Evolutionary conservation across 2,888 invertebrate genomes (phyloP).

Genomic region (Silvanus unidentatus): DNA sequence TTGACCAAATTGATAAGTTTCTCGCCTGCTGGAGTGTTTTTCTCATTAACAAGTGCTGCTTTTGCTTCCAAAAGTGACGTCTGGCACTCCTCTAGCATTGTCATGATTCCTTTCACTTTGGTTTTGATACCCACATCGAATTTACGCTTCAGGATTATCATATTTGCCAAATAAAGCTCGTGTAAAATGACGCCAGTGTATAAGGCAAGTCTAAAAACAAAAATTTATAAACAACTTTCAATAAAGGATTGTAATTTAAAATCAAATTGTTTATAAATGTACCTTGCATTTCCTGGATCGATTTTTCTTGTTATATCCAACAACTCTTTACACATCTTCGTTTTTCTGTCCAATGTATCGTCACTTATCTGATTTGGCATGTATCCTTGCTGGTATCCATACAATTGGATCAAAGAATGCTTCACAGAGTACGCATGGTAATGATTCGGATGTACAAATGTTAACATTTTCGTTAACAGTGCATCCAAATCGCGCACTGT

Average conservation of each 20-base stretch:
- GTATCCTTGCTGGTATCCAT: slow-evolving; percentile 63
- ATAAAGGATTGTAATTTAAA: not conserved
- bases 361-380: slow-evolving; percentile 50
- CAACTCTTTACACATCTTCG: slow-evolving; percentile 61
- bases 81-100: slow-evolving; percentile 48
- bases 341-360: slow-evolving; percentile 59
- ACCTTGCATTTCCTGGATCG: slow-evolving; percentile 68
- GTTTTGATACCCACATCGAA: slow-evolving; percentile 41
- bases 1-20: slow-evolving; percentile 50
- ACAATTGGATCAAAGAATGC: slow-evolving; percentile 75
- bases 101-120: slow-evolving; percentile 42
- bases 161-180: slow-evolving; percentile 48
- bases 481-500: slow-evolving; percentile 57
- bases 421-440: slow-evolving; percentile 77
- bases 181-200: slow-evolving; percentile 73
- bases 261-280: slow-evolving; percentile 7
- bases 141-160: slow-evolving; percentile 33
- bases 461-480: slow-evolving; percentile 61
- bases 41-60: slow-evolving; percentile 49
- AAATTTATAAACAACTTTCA: not conserved
- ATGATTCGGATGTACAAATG: slow-evolving; percentile 77
- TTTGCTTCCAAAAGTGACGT: slow-evolving; percentile 46
- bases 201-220: slow-evolving; percentile 52
- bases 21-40: slow-evolving; percentile 51
- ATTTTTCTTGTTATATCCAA: slow-evolving; percentile 57